Evolutionary conservation across 2,797 vertebrate genomes (phyloP).

Genomic region (Pipistrellus kuhlii): DNA sequence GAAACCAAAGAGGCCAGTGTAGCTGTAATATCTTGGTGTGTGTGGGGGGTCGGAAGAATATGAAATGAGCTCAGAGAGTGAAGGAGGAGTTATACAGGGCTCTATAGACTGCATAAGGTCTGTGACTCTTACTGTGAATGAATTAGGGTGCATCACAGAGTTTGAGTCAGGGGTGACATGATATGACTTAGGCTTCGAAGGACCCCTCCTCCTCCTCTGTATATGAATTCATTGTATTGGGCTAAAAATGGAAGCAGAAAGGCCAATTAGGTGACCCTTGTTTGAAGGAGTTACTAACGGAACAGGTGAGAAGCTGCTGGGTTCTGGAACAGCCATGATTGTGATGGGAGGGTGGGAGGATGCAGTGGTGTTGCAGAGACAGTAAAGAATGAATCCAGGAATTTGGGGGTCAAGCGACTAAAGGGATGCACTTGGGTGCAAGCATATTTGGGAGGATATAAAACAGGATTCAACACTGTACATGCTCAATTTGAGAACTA

Average conservation of each 20-base stretch:
- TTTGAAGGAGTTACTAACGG: background rate
- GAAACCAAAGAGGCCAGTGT: background rate
- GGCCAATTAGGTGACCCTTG: background rate
- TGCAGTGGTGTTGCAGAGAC: fast-evolving
- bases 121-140: slow-evolving; percentile 14
- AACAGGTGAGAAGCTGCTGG: background rate
- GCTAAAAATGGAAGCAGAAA: background rate
- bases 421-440: background rate
- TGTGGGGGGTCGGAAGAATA: background rate
- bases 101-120: background rate
- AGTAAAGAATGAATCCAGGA: background rate
- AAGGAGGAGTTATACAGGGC: background rate
- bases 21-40: background rate
- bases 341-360: fast-evolving
- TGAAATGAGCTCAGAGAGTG: background rate
- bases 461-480: background rate
- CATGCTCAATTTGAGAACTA: background rate
- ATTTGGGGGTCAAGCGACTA: background rate
- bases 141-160: background rate
- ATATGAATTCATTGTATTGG: background rate
- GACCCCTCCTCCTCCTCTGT: fast-evolving
- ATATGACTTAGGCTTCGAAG: background rate
- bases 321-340: background rate
- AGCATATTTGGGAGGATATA: background rate
- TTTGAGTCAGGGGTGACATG: background rate